A percentile compares a stretch with the other conserved stretches of the same genome.
Evolutionary conservation across 1,140 invertebrate species (phyloP).

Genomic region (Diabrotica virgifera): DNA sequence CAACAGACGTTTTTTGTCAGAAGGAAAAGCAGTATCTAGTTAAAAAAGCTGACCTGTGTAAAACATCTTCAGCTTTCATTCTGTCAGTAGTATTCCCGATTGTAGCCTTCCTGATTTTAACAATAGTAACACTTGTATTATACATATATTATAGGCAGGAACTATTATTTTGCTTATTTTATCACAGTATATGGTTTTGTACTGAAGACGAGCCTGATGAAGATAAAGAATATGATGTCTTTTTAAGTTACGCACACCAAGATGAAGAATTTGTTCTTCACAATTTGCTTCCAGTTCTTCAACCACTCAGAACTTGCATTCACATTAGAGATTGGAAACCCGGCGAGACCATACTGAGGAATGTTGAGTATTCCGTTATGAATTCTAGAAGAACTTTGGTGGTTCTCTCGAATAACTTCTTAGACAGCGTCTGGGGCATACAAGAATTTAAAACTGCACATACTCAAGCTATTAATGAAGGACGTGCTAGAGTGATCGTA

Average conservation of each 20-base stretch:
- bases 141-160: slow-evolving; percentile 64
- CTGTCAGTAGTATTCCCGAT: slow-evolving; percentile 17
- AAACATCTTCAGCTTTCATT: not conserved
- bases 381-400: slow-evolving; percentile 79
- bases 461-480: slow-evolving; percentile 70
- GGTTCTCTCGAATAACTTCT: slow-evolving; percentile 76
- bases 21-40: slow-evolving; percentile 23
- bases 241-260: slow-evolving; percentile 80
- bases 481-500: slow-evolving; percentile 60
- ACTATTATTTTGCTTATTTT: slow-evolving; percentile 69
- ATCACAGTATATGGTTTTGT: slow-evolving; percentile 63
- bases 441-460: slow-evolving; percentile 83
- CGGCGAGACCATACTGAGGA: slow-evolving; percentile 73
- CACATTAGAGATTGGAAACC: slow-evolving; percentile 79
- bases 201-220: slow-evolving; percentile 72
- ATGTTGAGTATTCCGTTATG: slow-evolving; percentile 76
- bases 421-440: slow-evolving; percentile 80
- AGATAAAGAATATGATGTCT: slow-evolving; percentile 80
- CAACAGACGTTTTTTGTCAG: slow-evolving; percentile 26
- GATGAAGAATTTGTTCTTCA: slow-evolving; percentile 74
- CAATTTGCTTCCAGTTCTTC: slow-evolving; percentile 66
- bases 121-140: slow-evolving; percentile 42
- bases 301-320: slow-evolving; percentile 70
- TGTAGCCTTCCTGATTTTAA: not conserved
- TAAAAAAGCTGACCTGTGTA: slow-evolving; percentile 24